Evolutionary conservation across 2,888 invertebrate genomes (phyloP).

Genomic region (Autographa pulchrina): DNA sequence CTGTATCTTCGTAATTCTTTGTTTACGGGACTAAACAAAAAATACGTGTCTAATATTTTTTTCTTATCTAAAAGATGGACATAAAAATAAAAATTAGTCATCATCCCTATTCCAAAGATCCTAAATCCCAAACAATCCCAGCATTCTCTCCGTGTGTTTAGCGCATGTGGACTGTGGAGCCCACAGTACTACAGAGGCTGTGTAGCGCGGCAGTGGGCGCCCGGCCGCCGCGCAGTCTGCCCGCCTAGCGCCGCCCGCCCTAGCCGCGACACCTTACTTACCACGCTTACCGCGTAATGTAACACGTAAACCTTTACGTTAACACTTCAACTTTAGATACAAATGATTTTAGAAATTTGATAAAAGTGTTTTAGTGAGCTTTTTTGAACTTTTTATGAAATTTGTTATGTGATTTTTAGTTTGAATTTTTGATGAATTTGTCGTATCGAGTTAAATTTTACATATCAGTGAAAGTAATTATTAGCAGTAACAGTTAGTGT

Average conservation of each 20-base stretch:
- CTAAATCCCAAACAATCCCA: conserved; percentile 10
- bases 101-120: too few species aligned
- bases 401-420: background rate
- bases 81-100: too few species aligned
- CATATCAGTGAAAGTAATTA: conserved; percentile 7
- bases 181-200: conserved; percentile 24
- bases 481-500: background rate
- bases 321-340: background rate
- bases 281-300: conserved; percentile 26
- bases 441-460: background rate
- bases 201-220: conserved; percentile 63
- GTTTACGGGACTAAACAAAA: too few species aligned
- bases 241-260: conserved; percentile 61
- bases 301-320: conserved; percentile 10
- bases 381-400: background rate
- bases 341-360: background rate
- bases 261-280: background rate
- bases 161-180: conserved; percentile 9
- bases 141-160: conserved; percentile 16
- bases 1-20: too few species aligned
- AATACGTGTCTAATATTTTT: too few species aligned
- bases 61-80: too few species aligned
- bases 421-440: background rate
- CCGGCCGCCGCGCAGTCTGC: conserved; percentile 62
- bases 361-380: background rate